Conservation (phyloP, 2,888 invertebrate species). For the Blera fallax region DNA sequence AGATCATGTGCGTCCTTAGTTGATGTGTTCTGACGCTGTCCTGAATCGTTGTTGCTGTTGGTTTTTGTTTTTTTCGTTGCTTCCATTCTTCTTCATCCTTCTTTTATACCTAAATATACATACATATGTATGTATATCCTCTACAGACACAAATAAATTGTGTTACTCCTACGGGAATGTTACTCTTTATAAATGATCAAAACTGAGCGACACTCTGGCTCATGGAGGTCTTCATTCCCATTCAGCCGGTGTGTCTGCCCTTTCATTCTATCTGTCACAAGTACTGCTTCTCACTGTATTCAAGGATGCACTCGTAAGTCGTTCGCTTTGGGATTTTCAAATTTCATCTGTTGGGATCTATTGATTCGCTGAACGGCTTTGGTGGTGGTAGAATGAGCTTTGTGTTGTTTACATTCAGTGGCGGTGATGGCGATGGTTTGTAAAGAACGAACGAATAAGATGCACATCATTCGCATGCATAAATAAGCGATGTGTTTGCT, state of each 20-base stretch:
- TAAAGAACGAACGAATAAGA: slow-evolving; percentile 8
- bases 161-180: slow-evolving; percentile 51
- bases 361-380: slow-evolving; percentile 21
- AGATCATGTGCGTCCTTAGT: slow-evolving; percentile 68
- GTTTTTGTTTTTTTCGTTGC: too few species aligned
- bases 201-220: slow-evolving; percentile 12
- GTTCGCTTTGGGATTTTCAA: slow-evolving; percentile 12
- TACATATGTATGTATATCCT: too few species aligned
- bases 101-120: too few species aligned
- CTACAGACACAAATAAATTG: slow-evolving; percentile 53
- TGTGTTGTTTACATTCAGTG: neutral
- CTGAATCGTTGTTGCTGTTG: slow-evolving; percentile 23
- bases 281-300: slow-evolving; percentile 64
- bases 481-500: slow-evolving; percentile 38
- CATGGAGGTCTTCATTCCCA: slow-evolving; percentile 1
- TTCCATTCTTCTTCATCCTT: neutral
- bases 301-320: slow-evolving; percentile 47
- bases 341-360: slow-evolving; percentile 11
- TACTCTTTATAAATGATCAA: slow-evolving; percentile 55
- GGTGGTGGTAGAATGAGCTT: neutral
- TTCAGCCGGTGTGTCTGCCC: slow-evolving; percentile 12
- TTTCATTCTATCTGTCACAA: slow-evolving; percentile 46
- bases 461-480: slow-evolving; percentile 48
- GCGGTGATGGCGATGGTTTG: neutral
- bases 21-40: slow-evolving; percentile 44